These are phyloP conservation scores for Gandaritis pyraliata DNA, from an alignment of 2,888 invertebrate species.

Conservation along the genomic window DNA sequence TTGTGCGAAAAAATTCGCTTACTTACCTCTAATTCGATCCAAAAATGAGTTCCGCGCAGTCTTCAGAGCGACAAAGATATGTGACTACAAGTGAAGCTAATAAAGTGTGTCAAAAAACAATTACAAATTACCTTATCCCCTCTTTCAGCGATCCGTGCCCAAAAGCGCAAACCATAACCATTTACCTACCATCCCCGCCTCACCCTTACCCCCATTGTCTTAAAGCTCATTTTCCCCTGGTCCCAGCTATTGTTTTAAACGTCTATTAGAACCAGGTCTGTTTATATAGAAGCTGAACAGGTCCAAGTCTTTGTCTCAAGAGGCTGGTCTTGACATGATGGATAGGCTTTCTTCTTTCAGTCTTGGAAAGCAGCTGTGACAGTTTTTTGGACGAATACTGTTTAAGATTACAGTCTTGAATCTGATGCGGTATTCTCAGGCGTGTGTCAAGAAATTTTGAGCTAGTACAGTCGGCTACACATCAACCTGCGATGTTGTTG, in stretches of 20 bases:
- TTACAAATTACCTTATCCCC: constrained; percentile 22
- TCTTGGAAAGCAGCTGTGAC: constrained; percentile 21
- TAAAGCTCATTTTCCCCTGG: constrained; percentile 22
- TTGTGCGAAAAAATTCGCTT: too few relatives aligned
- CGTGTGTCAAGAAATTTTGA: too few relatives aligned
- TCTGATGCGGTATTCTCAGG: too few relatives aligned
- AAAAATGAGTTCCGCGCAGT: too few relatives aligned
- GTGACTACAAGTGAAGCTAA: too few relatives aligned
- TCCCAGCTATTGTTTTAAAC: constrained; percentile 30
- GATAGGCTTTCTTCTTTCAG: constrained; percentile 37
- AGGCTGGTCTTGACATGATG: constrained; percentile 38
- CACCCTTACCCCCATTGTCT: constrained; percentile 22
- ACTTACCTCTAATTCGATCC: too few relatives aligned
- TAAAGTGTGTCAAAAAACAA: neutral
- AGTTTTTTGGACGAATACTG: neutral
- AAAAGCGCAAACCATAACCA: constrained; percentile 28
- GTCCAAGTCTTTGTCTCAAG: constrained; percentile 38
- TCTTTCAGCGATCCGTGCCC: neutral
- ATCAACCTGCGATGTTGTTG: too few relatives aligned
- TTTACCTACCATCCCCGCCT: constrained; percentile 24
- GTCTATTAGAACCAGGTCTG: constrained; percentile 35
- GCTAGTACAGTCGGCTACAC: too few relatives aligned
- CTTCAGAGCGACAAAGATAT: too few relatives aligned
- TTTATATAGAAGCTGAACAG: constrained; percentile 18
- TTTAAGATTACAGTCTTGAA: too few relatives aligned